Conservation (phyloP, 1,140 invertebrate genomes). For the Stratiolaelaps scimitus region DNA sequence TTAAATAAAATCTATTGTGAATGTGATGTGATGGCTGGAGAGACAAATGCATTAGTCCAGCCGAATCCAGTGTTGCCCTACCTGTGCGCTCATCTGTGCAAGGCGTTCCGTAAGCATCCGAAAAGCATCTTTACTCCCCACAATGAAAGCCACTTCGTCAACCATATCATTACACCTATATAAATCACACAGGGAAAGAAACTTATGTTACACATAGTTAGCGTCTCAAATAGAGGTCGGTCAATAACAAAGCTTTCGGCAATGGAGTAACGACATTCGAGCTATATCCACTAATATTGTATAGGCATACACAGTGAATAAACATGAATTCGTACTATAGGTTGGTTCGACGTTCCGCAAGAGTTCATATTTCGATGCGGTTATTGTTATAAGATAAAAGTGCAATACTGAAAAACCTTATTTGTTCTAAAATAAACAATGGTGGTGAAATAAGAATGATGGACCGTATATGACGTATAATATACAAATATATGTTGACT, state of each 20-base stretch:
- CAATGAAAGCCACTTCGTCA: constrained; percentile 13
- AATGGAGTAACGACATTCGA: too few species aligned
- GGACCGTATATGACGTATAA: too few species aligned
- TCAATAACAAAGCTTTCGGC: neutral
- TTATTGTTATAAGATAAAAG: neutral
- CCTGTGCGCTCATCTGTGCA: neutral
- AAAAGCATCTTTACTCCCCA: constrained; percentile 3
- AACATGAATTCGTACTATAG: too few species aligned
- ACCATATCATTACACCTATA: constrained; percentile 9
- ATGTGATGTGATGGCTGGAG: neutral
- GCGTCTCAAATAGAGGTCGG: neutral
- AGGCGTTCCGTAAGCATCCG: neutral
- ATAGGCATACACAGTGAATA: too few species aligned
- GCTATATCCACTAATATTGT: too few species aligned
- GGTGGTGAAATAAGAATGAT: neutral
- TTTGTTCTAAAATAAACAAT: neutral
- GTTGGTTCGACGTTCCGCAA: too few species aligned
- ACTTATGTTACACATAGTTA: too few species aligned
- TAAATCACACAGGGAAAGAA: neutral
- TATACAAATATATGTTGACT: too few species aligned
- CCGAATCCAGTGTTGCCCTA: neutral
- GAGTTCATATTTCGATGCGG: neutral
- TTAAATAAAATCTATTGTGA: neutral
- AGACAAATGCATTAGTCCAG: neutral
- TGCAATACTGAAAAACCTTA: neutral